These are phyloP conservation scores for Chitala chitala DNA, from an alignment of 2,113 vertebrate genomes.

Conservation along the genomic window DNA sequence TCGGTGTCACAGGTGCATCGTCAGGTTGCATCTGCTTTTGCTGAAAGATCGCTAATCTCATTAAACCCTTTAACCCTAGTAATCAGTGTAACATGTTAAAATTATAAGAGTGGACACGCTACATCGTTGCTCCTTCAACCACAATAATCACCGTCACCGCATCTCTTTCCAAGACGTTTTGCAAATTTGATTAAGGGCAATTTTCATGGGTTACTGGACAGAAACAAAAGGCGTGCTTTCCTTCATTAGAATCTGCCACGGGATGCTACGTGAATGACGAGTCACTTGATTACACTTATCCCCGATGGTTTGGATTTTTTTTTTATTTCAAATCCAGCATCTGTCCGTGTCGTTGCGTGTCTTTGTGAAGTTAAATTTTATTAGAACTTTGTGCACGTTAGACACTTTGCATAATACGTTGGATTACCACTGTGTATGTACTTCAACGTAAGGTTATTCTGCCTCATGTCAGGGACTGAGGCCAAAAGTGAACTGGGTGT, in stretches of 20 bases:
- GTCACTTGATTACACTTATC: slow-evolving; percentile 9
- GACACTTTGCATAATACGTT: too few species aligned
- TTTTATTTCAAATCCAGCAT: too few species aligned
- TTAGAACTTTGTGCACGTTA: too few species aligned
- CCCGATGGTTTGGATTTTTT: not conserved
- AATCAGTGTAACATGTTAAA: not conserved
- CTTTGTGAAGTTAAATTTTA: too few species aligned
- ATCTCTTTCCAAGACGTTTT: not conserved
- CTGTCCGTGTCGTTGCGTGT: too few species aligned
- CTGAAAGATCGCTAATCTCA: not conserved
- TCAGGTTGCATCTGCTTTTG: not conserved
- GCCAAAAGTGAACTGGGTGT: too few species aligned
- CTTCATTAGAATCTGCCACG: not conserved
- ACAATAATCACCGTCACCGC: not conserved
- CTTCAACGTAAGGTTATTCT: too few species aligned
- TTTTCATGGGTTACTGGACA: not conserved
- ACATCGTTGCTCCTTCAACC: not conserved
- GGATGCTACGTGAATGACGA: not conserved
- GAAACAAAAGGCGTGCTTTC: not conserved
- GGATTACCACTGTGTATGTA: too few species aligned
- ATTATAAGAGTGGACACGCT: not conserved
- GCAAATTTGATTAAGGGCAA: not conserved
- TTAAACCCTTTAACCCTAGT: not conserved
- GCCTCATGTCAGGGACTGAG: too few species aligned
- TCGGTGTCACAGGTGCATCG: not conserved